Conservation (phyloP, 2,113 vertebrate species). For the Gulo gulo region DNA sequence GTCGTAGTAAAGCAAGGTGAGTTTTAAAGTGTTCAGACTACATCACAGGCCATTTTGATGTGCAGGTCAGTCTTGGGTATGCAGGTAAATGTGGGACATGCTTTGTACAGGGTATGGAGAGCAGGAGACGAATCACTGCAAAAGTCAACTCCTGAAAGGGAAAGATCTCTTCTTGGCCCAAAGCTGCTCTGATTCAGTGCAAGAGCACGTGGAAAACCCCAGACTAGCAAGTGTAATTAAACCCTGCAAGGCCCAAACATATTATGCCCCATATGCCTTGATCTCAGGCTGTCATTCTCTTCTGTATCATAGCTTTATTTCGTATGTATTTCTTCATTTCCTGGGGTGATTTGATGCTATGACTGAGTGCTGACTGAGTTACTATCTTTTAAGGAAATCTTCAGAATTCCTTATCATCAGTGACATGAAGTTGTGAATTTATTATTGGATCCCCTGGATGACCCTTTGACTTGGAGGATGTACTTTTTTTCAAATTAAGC, state of each 20-base stretch:
- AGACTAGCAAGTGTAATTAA: background rate
- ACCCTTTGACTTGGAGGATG: background rate
- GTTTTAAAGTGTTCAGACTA: conserved; percentile 28
- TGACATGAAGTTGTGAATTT: conserved; percentile 5
- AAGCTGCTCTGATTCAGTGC: background rate
- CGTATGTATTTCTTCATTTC: conserved; percentile 2
- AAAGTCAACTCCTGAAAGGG: background rate
- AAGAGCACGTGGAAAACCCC: background rate
- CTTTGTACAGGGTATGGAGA: background rate
- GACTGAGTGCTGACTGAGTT: background rate
- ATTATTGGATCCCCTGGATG: background rate
- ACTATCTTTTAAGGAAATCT: background rate
- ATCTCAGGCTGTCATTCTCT: background rate
- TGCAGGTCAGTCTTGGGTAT: background rate
- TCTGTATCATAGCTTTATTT: background rate
- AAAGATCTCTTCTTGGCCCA: background rate
- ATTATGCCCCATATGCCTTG: background rate
- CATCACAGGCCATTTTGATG: conserved; percentile 28
- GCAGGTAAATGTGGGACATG: background rate
- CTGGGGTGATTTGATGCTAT: background rate
- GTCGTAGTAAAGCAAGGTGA: conserved; percentile 21
- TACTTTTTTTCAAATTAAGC: background rate
- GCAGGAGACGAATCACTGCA: background rate
- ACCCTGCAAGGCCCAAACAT: no score
- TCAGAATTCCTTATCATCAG: background rate